Percentiles rank a stretch among this genome's conserved stretches.
Evolutionary conservation across 2,113 vertebrate genomes (phyloP).

Genomic region (Meles meles): DNA sequence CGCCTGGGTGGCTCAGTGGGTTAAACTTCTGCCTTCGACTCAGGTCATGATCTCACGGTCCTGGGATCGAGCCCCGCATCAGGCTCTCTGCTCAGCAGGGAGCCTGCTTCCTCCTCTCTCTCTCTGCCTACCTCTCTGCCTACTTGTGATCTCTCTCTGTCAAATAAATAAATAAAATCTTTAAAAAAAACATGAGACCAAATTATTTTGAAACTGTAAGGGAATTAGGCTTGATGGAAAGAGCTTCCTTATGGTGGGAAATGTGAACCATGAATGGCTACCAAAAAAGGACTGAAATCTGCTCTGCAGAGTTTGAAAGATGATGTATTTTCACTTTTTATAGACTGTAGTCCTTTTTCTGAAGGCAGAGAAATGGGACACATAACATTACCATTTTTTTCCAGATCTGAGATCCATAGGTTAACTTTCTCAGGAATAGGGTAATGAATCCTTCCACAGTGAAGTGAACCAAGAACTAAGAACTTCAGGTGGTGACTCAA

Average conservation of each 20-base stretch:
- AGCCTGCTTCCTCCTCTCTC: too few species aligned
- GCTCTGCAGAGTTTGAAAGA: constrained; percentile 14
- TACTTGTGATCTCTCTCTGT: too few species aligned
- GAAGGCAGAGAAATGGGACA: background rate
- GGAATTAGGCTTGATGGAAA: background rate
- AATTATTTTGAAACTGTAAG: background rate
- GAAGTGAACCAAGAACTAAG: constrained; percentile 28
- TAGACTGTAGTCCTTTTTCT: constrained; percentile 26
- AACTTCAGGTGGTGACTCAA: background rate
- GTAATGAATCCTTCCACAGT: background rate
- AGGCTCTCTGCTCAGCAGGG: too few species aligned
- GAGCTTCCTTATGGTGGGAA: background rate
- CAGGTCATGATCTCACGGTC: too few species aligned
- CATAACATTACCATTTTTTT: background rate
- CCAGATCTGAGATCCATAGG: background rate
- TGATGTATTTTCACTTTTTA: constrained; percentile 16
- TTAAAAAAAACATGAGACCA: too few species aligned
- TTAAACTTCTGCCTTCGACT: too few species aligned
- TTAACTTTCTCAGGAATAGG: constrained; percentile 26
- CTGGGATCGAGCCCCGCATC: too few species aligned
- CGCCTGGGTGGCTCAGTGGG: too few species aligned
- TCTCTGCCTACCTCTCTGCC: too few species aligned
- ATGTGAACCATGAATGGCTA: constrained; percentile 16
- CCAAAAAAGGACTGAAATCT: background rate
- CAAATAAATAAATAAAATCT: too few species aligned